These are phyloP conservation scores for Myotis yumanensis DNA, from an alignment of 2,113 vertebrate species.

Conservation along the genomic window DNA sequence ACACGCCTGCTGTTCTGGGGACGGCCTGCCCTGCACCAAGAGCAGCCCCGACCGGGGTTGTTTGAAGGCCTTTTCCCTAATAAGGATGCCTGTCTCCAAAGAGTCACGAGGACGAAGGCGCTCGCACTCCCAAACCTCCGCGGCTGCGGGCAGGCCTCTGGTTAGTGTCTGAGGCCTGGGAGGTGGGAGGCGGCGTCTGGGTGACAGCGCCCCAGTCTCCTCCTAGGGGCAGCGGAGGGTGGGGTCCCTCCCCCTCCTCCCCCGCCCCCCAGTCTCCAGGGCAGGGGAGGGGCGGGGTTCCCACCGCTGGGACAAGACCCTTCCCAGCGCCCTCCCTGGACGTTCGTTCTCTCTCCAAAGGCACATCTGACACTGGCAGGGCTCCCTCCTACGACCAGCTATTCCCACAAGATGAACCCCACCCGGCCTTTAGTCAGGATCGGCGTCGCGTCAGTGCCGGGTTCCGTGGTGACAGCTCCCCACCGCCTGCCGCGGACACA, in stretches of 20 bases:
- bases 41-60: not conserved
- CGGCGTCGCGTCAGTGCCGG: too few species aligned
- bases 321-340: rapidly evolving
- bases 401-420: not conserved
- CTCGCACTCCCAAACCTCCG: not conserved
- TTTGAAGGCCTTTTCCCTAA: slow-evolving; percentile 43
- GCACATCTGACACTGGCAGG: rapidly evolving
- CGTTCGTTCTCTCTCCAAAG: rapidly evolving
- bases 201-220: not conserved
- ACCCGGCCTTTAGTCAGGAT: too few species aligned
- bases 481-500: too few species aligned
- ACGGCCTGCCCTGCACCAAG: not conserved
- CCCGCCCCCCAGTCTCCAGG: too few species aligned
- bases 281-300: rapidly evolving
- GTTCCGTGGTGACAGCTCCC: too few species aligned
- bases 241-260: too few species aligned
- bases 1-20: too few species aligned
- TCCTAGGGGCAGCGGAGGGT: not conserved
- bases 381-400: rapidly evolving
- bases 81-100: slow-evolving; percentile 36
- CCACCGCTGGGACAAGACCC: rapidly evolving
- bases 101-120: not conserved
- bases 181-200: not conserved
- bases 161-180: not conserved
- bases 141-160: not conserved